Percentiles rank a stretch among this genome's conserved stretches.
phyloP scores from a whole-genome alignment of 2,113 vertebrate genomes.

The Synodontis membranacea region DNA sequence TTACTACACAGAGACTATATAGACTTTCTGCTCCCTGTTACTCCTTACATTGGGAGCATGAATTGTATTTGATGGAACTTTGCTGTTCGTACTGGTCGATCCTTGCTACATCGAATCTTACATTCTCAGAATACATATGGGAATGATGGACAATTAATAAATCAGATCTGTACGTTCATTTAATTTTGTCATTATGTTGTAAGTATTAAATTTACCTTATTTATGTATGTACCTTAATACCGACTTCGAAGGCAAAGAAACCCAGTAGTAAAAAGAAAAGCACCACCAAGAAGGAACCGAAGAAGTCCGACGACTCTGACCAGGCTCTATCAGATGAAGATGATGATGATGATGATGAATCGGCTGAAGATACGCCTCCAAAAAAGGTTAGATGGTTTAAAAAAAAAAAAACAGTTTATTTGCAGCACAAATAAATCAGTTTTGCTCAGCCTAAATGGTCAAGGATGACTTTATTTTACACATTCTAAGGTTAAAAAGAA shows the following conservation, averaged over 20 bases:
- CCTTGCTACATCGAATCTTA: background rate
- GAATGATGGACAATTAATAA: background rate
- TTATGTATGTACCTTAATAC: background rate
- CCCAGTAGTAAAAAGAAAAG: constrained; percentile 56
- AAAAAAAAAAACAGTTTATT: too few species aligned
- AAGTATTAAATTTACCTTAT: background rate
- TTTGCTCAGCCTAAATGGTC: background rate
- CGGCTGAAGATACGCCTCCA: constrained; percentile 46
- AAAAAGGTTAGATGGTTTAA: constrained; percentile 54
- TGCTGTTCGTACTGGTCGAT: background rate
- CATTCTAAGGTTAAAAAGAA: constrained; percentile 81
- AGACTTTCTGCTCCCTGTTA: background rate
- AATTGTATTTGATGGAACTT: background rate
- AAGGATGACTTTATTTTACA: background rate
- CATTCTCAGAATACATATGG: background rate
- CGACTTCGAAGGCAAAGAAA: constrained; percentile 56
- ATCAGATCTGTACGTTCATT: background rate
- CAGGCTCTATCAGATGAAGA: constrained; percentile 51
- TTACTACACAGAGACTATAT: too few species aligned
- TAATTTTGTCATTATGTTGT: background rate
- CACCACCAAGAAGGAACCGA: constrained; percentile 57
- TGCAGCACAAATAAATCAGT: background rate
- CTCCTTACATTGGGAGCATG: background rate
- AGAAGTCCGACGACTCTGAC: constrained; percentile 54
- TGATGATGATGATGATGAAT: constrained; percentile 25